Percentiles rank a stretch among this genome's conserved stretches.
Conservation (phyloP, 2,888 invertebrate genomes). For the Lepas anatifera region DNA sequence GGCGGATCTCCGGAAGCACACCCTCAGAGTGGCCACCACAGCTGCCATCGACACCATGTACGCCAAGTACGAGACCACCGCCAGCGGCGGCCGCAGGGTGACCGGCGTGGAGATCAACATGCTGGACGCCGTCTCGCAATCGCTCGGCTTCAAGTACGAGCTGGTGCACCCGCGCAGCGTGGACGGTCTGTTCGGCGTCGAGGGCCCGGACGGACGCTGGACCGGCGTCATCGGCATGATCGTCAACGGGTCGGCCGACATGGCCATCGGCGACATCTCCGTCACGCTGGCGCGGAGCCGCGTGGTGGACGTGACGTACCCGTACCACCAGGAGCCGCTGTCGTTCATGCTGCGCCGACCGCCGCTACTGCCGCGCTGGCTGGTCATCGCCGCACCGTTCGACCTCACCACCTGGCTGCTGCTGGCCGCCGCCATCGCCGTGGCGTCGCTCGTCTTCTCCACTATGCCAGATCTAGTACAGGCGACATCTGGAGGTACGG, state of each 20-base stretch:
- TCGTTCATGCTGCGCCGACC: background rate
- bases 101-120: background rate
- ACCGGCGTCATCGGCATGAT: background rate
- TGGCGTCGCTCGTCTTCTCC: background rate
- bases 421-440: background rate
- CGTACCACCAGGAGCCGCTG: background rate
- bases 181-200: background rate
- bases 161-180: background rate
- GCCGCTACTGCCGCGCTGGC: background rate
- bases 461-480: background rate
- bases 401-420: background rate
- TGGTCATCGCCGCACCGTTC: background rate
- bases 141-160: background rate
- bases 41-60: background rate
- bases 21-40: background rate
- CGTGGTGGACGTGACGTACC: background rate
- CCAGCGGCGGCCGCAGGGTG: background rate
- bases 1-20: background rate
- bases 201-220: background rate
- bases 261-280: slow-evolving; percentile 1
- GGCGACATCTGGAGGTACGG: background rate
- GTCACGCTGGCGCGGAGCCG: background rate
- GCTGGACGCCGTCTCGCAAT: background rate
- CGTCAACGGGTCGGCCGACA: background rate
- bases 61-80: background rate